Percentiles rank a stretch among this genome's conserved stretches.
Evolutionary conservation across 2,797 vertebrate genomes (phyloP).

Genomic region (Sandelia bainsii): DNA sequence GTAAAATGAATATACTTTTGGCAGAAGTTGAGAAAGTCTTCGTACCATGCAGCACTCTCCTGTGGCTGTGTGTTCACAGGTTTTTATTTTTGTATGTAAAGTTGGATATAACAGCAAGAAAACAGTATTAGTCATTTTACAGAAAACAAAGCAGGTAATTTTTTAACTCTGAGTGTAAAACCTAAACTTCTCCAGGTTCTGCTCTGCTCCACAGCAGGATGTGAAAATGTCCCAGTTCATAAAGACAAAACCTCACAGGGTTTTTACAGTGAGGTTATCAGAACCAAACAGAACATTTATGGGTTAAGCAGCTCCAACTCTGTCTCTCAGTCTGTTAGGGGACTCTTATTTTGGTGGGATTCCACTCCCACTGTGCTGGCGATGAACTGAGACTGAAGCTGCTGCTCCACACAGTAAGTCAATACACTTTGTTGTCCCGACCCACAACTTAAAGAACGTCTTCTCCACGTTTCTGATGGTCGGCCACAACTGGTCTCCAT

Average conservation of each 20-base stretch:
- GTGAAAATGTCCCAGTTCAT: neutral
- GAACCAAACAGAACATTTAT: neutral
- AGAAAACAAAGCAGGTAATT: too few relatives aligned
- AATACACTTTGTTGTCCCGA: neutral
- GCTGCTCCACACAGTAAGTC: neutral
- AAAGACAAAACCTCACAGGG: too few relatives aligned
- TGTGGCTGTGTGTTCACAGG: too few relatives aligned
- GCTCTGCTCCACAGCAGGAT: neutral
- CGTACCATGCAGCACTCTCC: too few relatives aligned
- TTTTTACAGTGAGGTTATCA: too few relatives aligned
- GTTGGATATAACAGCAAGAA: neutral
- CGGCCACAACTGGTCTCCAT: neutral
- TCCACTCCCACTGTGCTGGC: neutral
- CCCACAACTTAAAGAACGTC: neutral
- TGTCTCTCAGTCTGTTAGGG: neutral
- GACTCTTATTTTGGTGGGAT: too few relatives aligned
- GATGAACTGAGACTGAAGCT: neutral
- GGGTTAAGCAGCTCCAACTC: neutral
- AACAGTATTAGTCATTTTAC: too few relatives aligned
- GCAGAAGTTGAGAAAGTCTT: too few relatives aligned
- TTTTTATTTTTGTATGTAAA: neutral
- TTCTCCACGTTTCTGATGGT: neutral
- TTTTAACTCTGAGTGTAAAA: neutral
- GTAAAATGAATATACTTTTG: too few relatives aligned
- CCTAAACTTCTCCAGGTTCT: neutral